Base-by-base conservation (phyloP, 1,140 invertebrate genomes). In the Dinoponera quadriceps region DNA sequence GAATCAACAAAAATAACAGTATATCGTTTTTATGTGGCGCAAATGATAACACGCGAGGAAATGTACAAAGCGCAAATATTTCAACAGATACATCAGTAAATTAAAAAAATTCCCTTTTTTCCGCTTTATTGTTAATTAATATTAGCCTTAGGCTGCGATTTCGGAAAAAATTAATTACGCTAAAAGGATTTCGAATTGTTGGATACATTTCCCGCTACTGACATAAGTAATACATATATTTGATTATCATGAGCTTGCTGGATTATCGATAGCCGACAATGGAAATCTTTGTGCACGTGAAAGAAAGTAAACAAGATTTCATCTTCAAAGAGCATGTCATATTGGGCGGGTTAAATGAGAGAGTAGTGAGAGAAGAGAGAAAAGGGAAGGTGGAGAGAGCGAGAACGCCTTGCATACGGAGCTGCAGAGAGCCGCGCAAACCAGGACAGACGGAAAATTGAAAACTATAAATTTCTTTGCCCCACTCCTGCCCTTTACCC, bases 401-500 rank as follows among this genome's bases (percentile, higher is more conserved):
- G 38, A 44, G 38, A 62, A 33, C 38, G 9, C 16, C n/a, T 22
- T 68, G 33, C 49, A 55, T 78, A 54, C 25, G 44, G n/a, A n/a
- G 18, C 27, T 49, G 68, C 33, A 25, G 13, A 25, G 51, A 25
- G n/a, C n/a, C 29, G 48, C 51, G 16, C 44, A 29, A 49, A 51
- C 16, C 11, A 14, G 2, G 72, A 72, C 80, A 84, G 71, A 83
- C 48, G 57, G 62, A 73, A 87, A 78, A 87, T 87, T 88, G 82
- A 68, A 87, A 88, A 85, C 71, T 72, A 82, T 85, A 88, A 85
- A 87, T 88, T 87, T 72, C 22, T 60, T 51, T 54, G 48, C 13
- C 62, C 60, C n/a, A 57, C 54, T 25, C 51, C 18, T 16, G 16
- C 27, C 14, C 16, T 27, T 60, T 25, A 9, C 38, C 22, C 25